Base-by-base conservation (phyloP, 2,113 vertebrate genomes). In the Ammodramus savannarum region DNA sequence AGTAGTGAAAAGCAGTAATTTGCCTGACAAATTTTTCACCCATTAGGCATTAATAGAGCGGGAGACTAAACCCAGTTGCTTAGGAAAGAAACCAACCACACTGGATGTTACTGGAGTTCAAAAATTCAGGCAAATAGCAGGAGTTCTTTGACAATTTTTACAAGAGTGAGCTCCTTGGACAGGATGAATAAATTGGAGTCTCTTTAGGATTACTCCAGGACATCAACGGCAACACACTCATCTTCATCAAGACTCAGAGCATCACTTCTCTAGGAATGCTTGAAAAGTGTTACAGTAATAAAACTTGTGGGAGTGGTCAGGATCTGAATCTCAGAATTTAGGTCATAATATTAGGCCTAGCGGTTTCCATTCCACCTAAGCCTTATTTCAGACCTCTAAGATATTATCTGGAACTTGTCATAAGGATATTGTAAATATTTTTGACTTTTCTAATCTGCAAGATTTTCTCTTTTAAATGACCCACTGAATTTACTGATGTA, bases 141-240 rank as follows among this genome's bases (percentile, higher is more conserved):
- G 43, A 84, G 69, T 49, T 67, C 13, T 59, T 62, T 71, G 9
- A 43, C 17, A 44, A 43, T 36, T 58, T 4, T 43, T 80, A 44
- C 11, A 58, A 31, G 11, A 48, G 12, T 7, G 2, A 36, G 1
- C 52, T 76, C 58, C 26, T 71, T 27, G 34, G 51, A n/a, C 1
- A 4, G 11, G 32, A 55, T 2, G 0, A 74, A 86, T 78, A 84
- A 26, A 2, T 38, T 74, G 8, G 29, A 67, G 5, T 9, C 1
- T 0, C 0, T 5, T 54, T 61, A 72, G 5, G 18, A 65, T 66
- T 57, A 62, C 7, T 3, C 3, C 13, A 51, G 26, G 20, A 17
- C 2, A 1, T 44, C 0, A 0, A 15, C 36, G n/a, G 13, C 10
- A 62, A 10, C 19, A 43, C 6, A 15, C 4, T 67, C 51, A 58